Evolutionary conservation across 2,113 vertebrate genomes (phyloP), one percentile per base, ranked within the genome.

Genomic region (Chlorodrepanis virens): DNA sequence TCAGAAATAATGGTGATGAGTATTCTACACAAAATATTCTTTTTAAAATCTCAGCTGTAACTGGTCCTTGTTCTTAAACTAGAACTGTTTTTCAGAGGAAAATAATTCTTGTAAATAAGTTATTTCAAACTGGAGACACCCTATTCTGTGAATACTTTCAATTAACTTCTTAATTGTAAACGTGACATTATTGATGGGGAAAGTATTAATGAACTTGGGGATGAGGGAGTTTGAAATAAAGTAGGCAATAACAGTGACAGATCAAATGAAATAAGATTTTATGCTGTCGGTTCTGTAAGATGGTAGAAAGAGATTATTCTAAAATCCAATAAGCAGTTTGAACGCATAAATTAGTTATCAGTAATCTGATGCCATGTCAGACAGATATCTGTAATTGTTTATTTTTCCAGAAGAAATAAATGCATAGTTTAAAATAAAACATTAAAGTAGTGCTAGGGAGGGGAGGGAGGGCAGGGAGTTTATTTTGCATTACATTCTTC

Each of bases 361-460:
- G 47, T 81, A 70, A 70, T 80, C n/a, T 67, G 81, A 63, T 71
- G 29, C 47, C 12, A 7, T 52, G 22, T 81, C 77, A 70, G 12
- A 50, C 28, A 60, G 67, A 44, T 11, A 63, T 63, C 50, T 95
- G 29, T 57, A 91, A 82, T 72, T 47, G 54, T 60, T 90, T 83
- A 19, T 69, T 96, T 96, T 94, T 81, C n/a, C 23, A 54, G 54
- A 72, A 77, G 31, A 83, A 91, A 23, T 35, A 72, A 94, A 80
- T 76, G 45, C 19, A 19, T 72, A n/a, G 10, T 61, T 86, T 49
- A 64, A 68, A 33, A 79, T 44, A 64, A 75, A 78, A 57, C 20
- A 22, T 87, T 63, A 15, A 83, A 44, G 18, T 75, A 42, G 20
- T 52, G 10, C 2, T 6, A 14, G 20, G 4, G 2, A 4, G 9